These are phyloP conservation scores for Glandiceps talaboti DNA, from an alignment of 53 echinoderm and acorn worm genomes.

Conservation along the genomic window DNA sequence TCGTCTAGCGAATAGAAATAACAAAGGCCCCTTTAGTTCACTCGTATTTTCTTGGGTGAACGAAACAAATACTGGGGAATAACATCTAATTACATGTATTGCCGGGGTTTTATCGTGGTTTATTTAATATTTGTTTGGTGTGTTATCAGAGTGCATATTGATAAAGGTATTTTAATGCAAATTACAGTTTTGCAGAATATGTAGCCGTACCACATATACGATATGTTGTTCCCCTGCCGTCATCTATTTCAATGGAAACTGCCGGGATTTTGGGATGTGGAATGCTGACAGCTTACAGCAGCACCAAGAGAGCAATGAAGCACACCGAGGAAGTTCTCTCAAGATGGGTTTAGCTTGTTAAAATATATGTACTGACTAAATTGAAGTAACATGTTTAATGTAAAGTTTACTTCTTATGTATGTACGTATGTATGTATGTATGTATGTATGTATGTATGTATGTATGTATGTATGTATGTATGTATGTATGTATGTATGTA, in stretches of 20 bases:
- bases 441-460: neutral
- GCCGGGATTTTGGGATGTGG: slow-evolving; percentile 16
- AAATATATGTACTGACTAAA: no score
- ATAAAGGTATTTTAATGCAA: no score
- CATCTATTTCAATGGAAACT: slow-evolving; percentile 1
- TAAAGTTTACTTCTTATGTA: neutral
- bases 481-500: neutral
- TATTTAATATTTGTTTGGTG: no score
- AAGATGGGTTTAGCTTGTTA: no score
- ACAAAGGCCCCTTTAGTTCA: no score
- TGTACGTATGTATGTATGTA: neutral
- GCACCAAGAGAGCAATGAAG: slow-evolving; percentile 1
- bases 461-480: neutral
- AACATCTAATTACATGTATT: no score
- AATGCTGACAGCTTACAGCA: slow-evolving; percentile 10
- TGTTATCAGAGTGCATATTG: no score
- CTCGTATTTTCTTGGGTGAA: no score
- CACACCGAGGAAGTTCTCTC: slow-evolving; percentile 3
- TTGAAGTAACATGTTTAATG: no score
- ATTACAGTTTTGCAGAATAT: slow-evolving; percentile 19
- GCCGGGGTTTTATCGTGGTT: no score
- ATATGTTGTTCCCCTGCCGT: slow-evolving; percentile 6
- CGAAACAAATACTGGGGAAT: no score
- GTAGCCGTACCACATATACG: slow-evolving; percentile 13
- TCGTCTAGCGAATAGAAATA: no score